Percentiles rank a stretch among this genome's conserved stretches.
Conservation (phyloP, 2,113 vertebrate species). For the Lepus americanus region DNA sequence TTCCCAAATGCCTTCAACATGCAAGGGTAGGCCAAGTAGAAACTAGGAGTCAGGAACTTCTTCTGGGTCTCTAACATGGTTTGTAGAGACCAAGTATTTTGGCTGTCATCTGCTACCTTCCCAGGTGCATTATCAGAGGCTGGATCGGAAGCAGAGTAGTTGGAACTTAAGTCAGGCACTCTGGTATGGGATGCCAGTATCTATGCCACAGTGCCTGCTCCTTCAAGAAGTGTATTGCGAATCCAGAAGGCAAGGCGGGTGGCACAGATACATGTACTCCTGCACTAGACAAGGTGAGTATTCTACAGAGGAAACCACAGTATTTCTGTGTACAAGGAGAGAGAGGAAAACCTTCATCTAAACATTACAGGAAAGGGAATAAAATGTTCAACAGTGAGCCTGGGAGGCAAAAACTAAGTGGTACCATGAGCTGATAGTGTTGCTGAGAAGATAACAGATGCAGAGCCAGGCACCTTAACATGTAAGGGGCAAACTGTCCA, state of each 20-base stretch:
- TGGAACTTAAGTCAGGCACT: too few species aligned
- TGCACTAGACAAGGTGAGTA: not conserved
- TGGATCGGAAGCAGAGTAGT: too few species aligned
- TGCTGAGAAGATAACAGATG: not conserved
- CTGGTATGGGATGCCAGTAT: too few species aligned
- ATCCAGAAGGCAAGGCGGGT: not conserved
- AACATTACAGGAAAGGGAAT: not conserved
- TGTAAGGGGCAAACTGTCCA: not conserved
- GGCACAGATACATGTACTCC: not conserved
- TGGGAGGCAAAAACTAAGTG: rapidly evolving
- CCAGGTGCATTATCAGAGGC: too few species aligned
- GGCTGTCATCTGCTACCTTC: too few species aligned
- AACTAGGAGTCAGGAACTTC: too few species aligned
- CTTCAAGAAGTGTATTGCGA: not conserved
- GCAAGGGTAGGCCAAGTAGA: too few species aligned
- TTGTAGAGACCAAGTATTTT: too few species aligned
- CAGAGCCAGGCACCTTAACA: rapidly evolving
- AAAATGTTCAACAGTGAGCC: not conserved
- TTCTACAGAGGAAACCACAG: not conserved
- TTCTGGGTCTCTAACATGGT: too few species aligned
- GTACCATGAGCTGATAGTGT: not conserved
- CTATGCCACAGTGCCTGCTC: too few species aligned
- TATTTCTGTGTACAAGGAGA: not conserved
- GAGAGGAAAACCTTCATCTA: not conserved
- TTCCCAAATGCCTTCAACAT: too few species aligned